phyloP scores from a whole-genome alignment of 2,888 invertebrate genomes.

The Lasioglossum leucozonium region DNA sequence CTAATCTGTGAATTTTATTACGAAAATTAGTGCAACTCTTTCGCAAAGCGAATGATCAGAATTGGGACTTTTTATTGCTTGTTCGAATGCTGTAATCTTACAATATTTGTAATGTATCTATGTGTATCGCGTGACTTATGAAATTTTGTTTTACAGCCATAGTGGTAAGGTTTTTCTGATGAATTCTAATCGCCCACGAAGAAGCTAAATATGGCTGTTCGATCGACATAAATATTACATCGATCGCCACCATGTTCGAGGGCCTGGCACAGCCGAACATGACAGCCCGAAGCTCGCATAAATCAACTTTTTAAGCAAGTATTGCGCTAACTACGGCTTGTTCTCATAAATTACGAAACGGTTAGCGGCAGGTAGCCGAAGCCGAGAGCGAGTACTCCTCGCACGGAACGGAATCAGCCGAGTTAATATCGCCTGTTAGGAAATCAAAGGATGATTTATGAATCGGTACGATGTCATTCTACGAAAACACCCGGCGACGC shows the following conservation, averaged over 20 bases:
- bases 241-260: background rate
- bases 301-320: constrained; percentile 33
- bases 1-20: background rate
- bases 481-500: constrained; percentile 36
- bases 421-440: constrained; percentile 43
- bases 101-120: background rate
- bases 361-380: constrained; percentile 2
- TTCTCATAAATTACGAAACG: constrained; percentile 38
- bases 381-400: constrained; percentile 19
- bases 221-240: constrained; percentile 39
- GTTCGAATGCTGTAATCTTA: background rate
- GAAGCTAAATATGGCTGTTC: constrained; percentile 21
- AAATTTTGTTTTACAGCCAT: background rate
- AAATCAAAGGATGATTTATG: constrained; percentile 65
- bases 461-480: constrained; percentile 29
- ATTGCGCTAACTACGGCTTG: constrained; percentile 32
- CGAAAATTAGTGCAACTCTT: background rate
- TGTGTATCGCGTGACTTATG: background rate
- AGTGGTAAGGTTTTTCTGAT: background rate
- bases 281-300: constrained; percentile 10
- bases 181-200: background rate
- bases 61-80: too few species aligned
- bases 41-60: too few species aligned
- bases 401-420: constrained; percentile 32
- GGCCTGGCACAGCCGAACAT: background rate